Conservation (phyloP, 2,797 vertebrate species). For the Phrynocephalus vlangalii region DNA sequence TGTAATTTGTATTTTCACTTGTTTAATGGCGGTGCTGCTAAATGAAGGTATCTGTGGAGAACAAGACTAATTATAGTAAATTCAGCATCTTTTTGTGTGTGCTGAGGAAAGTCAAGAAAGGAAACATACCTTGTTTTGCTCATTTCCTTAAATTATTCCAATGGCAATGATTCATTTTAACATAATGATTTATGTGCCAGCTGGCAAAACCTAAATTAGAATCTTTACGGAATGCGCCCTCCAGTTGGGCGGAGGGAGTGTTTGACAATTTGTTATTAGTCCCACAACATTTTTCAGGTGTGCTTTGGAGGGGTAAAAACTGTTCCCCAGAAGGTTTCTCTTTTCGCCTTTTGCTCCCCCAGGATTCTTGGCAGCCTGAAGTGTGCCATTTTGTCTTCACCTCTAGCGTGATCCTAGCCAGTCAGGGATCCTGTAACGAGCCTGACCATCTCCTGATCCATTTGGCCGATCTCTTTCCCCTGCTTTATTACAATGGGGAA, state of each 20-base stretch:
- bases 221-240: conserved; percentile 58
- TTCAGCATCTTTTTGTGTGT: conserved; percentile 58
- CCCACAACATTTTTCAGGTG: neutral
- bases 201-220: conserved; percentile 74
- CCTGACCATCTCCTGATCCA: neutral
- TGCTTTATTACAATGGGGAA: too few relatives aligned
- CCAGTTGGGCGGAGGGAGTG: conserved; percentile 30
- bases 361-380: too few relatives aligned
- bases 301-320: neutral
- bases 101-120: conserved; percentile 58
- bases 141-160: conserved; percentile 69
- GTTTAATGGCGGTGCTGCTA: conserved; percentile 75
- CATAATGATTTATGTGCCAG: conserved; percentile 72
- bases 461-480: neutral
- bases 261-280: neutral
- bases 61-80: conserved; percentile 77
- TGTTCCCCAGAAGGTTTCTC: neutral
- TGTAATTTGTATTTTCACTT: conserved; percentile 81
- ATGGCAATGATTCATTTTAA: conserved; percentile 64
- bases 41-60: conserved; percentile 74
- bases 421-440: neutral
- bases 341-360: too few relatives aligned
- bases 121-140: conserved; percentile 70
- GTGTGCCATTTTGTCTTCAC: neutral
- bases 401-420: neutral